Evolutionary conservation across 2,888 invertebrate genomes (phyloP), one percentile per base, ranked within the genome.

Genomic region (Neria commutata): DNA sequence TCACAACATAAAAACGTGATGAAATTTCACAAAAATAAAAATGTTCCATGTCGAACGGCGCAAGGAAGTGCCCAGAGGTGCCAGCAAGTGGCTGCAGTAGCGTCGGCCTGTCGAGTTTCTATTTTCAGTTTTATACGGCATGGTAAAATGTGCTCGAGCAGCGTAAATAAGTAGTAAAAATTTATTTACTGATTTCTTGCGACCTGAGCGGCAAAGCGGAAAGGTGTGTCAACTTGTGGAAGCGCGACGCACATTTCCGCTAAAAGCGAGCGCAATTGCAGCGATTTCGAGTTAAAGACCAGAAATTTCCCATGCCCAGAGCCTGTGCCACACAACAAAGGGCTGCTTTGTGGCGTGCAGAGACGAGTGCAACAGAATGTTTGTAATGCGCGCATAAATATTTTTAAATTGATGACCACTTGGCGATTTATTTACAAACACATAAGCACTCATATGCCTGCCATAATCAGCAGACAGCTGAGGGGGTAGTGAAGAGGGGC

Each of bases 1-100:
- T 79, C 79, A 74, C 72, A 78, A 77, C 80, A 80, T 81, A 80
- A 80, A 81, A 79, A 79, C 80, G 80, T 81, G 80, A 80, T 78
- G 75, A 78, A 79, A 78, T 77, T 80, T 70, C 68, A 75, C 72
- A 70, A 75, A 75, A 76, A 74, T 76, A 74, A 75, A 75, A 74
- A 57, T 63, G 58, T 63, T 59, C 64, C 60, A 55, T 42, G 24
- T 19, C 23, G 51, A 47, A n/a, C 11, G 17, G 19, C 10, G 11
- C 19, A 40, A 53, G 52, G 3, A 48, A 23, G 58, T 40, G 25
- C 48, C 42, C 19, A 40, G 54, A 37, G 48, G 10, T 25, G 17
- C 55, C 51, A 58, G n/a, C n/a, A n/a, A n/a, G n/a, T n/a, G n/a
- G n/a, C n/a, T n/a, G n/a, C n/a, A n/a, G n/a, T n/a, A n/a, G n/a